Conservation (phyloP, 1,140 invertebrate species). For the Plectrocnemia conspersa region DNA sequence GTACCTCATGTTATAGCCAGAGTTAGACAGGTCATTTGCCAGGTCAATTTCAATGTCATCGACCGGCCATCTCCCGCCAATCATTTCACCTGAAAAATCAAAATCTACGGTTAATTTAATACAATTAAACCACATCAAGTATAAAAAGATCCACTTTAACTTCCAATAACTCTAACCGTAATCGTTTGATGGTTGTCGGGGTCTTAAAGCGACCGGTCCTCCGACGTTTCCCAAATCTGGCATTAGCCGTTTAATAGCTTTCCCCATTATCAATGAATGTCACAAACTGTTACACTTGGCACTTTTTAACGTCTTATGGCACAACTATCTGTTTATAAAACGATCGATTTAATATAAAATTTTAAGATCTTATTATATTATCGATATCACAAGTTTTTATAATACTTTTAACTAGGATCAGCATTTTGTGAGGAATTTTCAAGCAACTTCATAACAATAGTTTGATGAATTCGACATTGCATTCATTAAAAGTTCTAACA, state of each 20-base stretch:
- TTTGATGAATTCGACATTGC: too few species aligned
- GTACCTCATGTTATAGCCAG: conserved; percentile 27
- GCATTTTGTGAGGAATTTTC: too few species aligned
- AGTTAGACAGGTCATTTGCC: conserved; percentile 41
- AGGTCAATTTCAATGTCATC: conserved; percentile 52
- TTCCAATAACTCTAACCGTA: conserved; percentile 20
- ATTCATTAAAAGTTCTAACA: too few species aligned
- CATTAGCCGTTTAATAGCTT: conserved; percentile 31
- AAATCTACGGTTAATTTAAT: too few species aligned
- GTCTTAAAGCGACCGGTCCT: conserved; percentile 2
- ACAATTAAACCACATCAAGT: not conserved
- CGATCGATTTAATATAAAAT: too few species aligned
- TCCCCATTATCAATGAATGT: conserved; percentile 26
- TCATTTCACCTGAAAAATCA: conserved; percentile 41
- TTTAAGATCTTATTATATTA: too few species aligned
- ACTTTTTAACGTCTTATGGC: too few species aligned
- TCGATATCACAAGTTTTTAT: too few species aligned
- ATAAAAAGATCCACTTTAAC: not conserved
- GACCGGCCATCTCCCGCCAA: conserved; percentile 51
- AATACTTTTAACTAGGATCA: too few species aligned
- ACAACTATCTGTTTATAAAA: too few species aligned
- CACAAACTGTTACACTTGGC: too few species aligned
- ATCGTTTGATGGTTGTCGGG: conserved; percentile 11
- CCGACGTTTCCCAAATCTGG: conserved; percentile 24
- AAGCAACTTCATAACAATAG: too few species aligned